Evolutionary conservation across 1,140 invertebrate genomes (phyloP), one percentile per base, ranked within the genome.

Genomic region (Trichonephila clavata): DNA sequence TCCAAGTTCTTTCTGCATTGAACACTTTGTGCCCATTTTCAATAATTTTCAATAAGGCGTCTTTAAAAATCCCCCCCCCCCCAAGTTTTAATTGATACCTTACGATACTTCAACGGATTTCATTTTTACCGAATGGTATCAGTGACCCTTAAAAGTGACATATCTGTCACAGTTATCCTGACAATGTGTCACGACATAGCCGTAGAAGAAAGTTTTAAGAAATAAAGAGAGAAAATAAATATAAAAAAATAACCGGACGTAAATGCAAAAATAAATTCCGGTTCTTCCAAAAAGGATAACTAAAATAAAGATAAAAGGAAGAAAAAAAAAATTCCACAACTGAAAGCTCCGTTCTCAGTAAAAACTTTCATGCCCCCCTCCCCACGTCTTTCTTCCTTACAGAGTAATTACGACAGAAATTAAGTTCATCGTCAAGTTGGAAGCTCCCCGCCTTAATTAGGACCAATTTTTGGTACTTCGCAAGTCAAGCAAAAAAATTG

Each of bases 381-480:
- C n/a, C n/a, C n/a, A n/a, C n/a, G n/a, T 18, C 57, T 16, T 24
- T 18, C 32, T 59, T 32, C 77, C 77, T 50, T 50, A 63, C 39
- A n/a, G 39, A 39, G 32, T 91, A 91, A 84, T 92, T 84, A 92
- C 60, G 90, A 16, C 80, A 92, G 80, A 92, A 92, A 92, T 92
- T 92, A 92, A 92, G 80, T 92, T 92, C 90, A 84, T 92, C 90
- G 80, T 84, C 90, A 84, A 92, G 80, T 92, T 92, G 80, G 80
- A 68, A 92, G 90, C 90, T 92, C 80, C 60, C 50, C 65, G 59
- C 24, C 60, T 80, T 84, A 92, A 92, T 92, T 92, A 84, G 39
- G 90, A 92, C 59, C 61, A 83, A 92, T 92, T 84, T 92, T 92
- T 84, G 77, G 80, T 77, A 39, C 59, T 32, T 27, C 87, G 32